Evolutionary conservation across 2,888 invertebrate species (phyloP), one percentile per base, ranked within the genome.

Genomic region (Bursaphelenchus okinawaensis): DNA sequence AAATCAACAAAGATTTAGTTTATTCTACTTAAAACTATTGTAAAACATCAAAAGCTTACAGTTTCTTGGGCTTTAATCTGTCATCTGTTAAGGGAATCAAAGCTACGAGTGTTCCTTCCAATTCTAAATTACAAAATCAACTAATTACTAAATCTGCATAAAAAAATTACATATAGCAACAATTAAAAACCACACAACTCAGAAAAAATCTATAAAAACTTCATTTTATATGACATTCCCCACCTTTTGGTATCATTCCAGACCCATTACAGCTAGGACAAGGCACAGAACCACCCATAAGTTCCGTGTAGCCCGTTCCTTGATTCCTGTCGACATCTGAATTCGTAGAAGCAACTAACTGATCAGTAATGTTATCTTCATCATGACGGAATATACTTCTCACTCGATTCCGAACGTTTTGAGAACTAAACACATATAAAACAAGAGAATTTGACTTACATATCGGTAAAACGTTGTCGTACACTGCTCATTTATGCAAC

Each of bases 181-280:
- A 19, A 9, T 19, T 7, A n/a, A n/a, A n/a, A n/a, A n/a, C n/a
- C n/a, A n/a, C n/a, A n/a, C n/a, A n/a, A n/a, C n/a, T n/a, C n/a
- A n/a, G n/a, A n/a, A n/a, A n/a, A n/a, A n/a, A n/a, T n/a, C n/a
- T n/a, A n/a, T n/a, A n/a, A n/a, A n/a, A n/a, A n/a, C n/a, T n/a
- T n/a, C n/a, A n/a, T n/a, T n/a, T n/a, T n/a, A n/a, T n/a, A n/a
- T n/a, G n/a, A n/a, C n/a, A n/a, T n/a, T 20, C 23, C 51, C 22
- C 16, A 84, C 84, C 83, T 77, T 82, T 83, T 8, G 83, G 83
- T 24, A 84, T 83, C 50, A 81, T 72, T n/a, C 84, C 84, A 7
- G 80, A 71, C 6, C 84, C 84, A 55, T 82, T 77, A 63, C 84
- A 84, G 6, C 83, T 81, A 1, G 84, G 84, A 71, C 84, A 84